These are phyloP conservation scores for Bombus superbus DNA, from an alignment of 1,140 invertebrate genomes.

Conservation along the genomic window DNA sequence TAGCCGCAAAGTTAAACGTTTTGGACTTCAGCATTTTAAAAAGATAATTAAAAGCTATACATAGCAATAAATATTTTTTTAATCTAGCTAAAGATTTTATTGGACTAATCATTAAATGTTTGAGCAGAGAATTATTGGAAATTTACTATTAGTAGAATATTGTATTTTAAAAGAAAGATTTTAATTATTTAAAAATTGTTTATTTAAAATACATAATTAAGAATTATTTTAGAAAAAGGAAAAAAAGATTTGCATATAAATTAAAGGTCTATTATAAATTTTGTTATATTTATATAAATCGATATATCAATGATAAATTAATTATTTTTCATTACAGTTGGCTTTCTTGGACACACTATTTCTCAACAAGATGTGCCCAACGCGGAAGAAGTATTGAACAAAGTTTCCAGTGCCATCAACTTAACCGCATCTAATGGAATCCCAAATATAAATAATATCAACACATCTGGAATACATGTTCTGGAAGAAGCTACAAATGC, in stretches of 20 bases:
- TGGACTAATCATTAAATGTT: neutral
- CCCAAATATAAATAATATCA: conserved; percentile 61
- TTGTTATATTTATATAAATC: neutral
- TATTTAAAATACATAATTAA: no score
- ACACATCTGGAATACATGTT: conserved; percentile 66
- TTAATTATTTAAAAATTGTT: no score
- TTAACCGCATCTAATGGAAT: conserved; percentile 60
- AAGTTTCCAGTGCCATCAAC: conserved; percentile 56
- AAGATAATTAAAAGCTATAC: no score
- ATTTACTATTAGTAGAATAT: neutral
- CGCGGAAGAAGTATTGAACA: conserved; percentile 51
- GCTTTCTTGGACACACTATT: conserved; percentile 29
- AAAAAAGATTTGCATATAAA: no score
- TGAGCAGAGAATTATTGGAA: neutral
- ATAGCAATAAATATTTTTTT: neutral
- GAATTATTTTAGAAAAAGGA: no score
- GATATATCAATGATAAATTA: neutral
- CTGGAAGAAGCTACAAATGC: conserved; percentile 72
- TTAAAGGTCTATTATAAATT: neutral
- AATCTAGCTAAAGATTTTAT: neutral
- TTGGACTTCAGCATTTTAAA: neutral
- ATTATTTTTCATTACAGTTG: conserved; percentile 36
- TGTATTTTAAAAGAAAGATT: no score
- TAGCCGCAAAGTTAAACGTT: neutral
- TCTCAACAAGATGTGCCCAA: conserved; percentile 43